A percentile compares a stretch with the other conserved stretches of the same genome.
These are phyloP conservation scores for Toxotes jaculatrix DNA, from an alignment of 2,113 vertebrate genomes.

Conservation along the genomic window DNA sequence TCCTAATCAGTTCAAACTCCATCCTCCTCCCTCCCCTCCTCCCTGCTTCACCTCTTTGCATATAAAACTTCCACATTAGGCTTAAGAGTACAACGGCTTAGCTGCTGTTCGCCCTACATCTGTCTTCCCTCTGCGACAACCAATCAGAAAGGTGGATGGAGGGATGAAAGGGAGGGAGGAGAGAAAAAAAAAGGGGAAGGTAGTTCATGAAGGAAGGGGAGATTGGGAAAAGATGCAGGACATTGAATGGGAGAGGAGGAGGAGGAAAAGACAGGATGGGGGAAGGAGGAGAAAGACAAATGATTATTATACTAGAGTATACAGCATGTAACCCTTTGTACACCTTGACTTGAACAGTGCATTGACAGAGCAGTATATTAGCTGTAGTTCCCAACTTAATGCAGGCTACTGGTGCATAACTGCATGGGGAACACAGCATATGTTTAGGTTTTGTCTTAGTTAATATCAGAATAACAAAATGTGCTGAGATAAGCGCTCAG, in stretches of 20 bases:
- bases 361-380: too few relatives aligned
- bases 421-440: too few relatives aligned
- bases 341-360: too few relatives aligned
- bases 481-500: neutral
- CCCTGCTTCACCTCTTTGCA: constrained; percentile 77
- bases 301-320: too few relatives aligned
- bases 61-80: constrained; percentile 83
- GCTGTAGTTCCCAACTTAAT: too few relatives aligned
- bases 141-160: constrained; percentile 71
- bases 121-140: constrained; percentile 71
- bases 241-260: neutral
- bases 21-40: constrained; percentile 77
- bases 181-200: constrained; percentile 23
- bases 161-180: constrained; percentile 46
- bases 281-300: neutral
- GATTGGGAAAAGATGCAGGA: neutral
- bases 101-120: constrained; percentile 81
- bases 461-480: neutral
- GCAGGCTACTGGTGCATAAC: too few relatives aligned
- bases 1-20: constrained; percentile 99
- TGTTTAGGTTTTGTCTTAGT: too few relatives aligned
- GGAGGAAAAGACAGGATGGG: neutral
- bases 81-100: constrained; percentile 83
- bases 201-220: constrained; percentile 10
- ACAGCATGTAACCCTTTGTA: too few relatives aligned